Base-by-base conservation (phyloP, 2,797 vertebrate genomes). In the Sebastes nivosus region DNA sequence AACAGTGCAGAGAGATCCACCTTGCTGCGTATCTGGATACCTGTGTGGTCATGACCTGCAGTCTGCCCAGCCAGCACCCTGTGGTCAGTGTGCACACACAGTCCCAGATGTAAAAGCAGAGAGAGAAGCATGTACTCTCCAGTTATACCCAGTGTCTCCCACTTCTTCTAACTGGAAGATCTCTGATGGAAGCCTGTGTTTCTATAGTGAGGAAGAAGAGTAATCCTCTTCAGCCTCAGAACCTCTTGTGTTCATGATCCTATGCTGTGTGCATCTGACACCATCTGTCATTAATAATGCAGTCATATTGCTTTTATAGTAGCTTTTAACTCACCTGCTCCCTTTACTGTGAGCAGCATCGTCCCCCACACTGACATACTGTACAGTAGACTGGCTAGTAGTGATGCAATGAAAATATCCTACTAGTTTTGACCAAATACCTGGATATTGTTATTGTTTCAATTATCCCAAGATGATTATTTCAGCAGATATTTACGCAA, bases 281-380 rank as follows among this genome's bases (percentile, higher is more conserved):
- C 85, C 75, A 74, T 87, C 68, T 81, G 60, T 34, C 61, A 89
- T 92, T 55, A 91, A 89, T 89, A 91, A 89, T 89, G 61, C 68
- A 90, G 54, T 22, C 72, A 12, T 66, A 66, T 67, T 63, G 74
- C 82, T 81, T 83, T 88, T 79, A 82, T 75, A 72, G 59, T 65
- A 75, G 58, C 75, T 83, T 85, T 84, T 67, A 84, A 60, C 73
- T 86, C 75, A 89, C 81, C 77, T 82, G 67, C 82, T 68, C 67
- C 72, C 16, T 60, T 76, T 30, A 71, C 22, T 52, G 25, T 10
- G 36, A 70, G 65, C 54, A 67, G 52, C 52, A 42, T 25, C 6
- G 13, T 38, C 2, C 16, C 10, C 12, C 54, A 27, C 34, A 34
- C 22, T 6, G 11, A 46, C 52, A 4, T 42, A 42, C 38, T 42